Evolutionary conservation across 2,113 vertebrate species (phyloP), one percentile per base, ranked within the genome.

Genomic region (Uria lomvia): DNA sequence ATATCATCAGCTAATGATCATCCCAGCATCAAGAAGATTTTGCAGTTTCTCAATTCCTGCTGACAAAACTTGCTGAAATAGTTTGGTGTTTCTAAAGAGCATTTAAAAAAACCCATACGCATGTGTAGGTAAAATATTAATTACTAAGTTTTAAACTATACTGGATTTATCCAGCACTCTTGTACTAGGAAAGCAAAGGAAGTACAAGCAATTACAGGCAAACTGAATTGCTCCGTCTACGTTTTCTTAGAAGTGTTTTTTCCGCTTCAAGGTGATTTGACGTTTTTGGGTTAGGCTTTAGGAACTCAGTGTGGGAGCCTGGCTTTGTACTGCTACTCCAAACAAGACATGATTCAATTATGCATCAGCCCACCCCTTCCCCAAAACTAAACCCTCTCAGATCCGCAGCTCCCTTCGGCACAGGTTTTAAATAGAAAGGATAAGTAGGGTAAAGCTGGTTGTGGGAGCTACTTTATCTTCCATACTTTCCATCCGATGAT

Each of bases 211-310:
- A 95, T 94, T 94, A 92, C 27, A 85, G 49, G 49, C 16, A 92
- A 97, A 78, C 34, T 32, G 49, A 90, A 89, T 67, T 65, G 21
- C 45, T 86, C 81, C 65, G 38, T 73, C 65, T 92, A 34, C 2
- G 3, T 88, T 92, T 79, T 92, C 78, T 95, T 67, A 92, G 85
- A 94, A 93, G 72, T 42, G 89, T 81, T 76, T 95, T 95, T 92
- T 53, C 47, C 19, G 1, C 52, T 95, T 94, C 88, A 87, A 83
- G 73, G 59, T 74, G 81, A 85, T 89, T 79, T 96, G 96, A 97
- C 91, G 52, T 94, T 97, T 97, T 96, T 92, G 85, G 96, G 95
- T 97, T 97, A 97, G 53, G 32, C 23, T 85, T 94, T 79, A 92
- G 84, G 73, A 92, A 36, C 29, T 84, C 34, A 2, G 34, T 79